A percentile compares a stretch with the other conserved stretches of the same genome.
Evolutionary conservation across 2,888 invertebrate species (phyloP).

Genomic region (Thelaira solivaga): DNA sequence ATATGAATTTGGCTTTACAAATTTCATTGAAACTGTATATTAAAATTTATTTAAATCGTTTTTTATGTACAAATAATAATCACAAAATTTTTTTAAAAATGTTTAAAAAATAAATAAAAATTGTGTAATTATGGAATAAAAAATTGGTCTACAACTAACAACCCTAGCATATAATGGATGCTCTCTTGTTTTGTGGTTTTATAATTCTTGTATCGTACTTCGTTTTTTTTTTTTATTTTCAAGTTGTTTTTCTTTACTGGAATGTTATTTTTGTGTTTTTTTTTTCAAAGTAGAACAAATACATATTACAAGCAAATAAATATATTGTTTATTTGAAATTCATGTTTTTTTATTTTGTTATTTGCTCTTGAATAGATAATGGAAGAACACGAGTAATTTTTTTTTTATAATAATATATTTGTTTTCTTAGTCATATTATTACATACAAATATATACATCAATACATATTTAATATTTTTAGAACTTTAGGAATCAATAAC

Average conservation of each 20-base stretch:
- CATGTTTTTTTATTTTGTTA: neutral
- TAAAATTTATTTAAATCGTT: too few relatives aligned
- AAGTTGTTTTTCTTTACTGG: neutral
- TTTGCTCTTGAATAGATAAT: neutral
- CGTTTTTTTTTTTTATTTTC: neutral
- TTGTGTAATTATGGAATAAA: too few relatives aligned
- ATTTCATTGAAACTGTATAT: too few relatives aligned
- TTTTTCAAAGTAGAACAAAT: constrained; percentile 12
- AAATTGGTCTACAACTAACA: too few relatives aligned
- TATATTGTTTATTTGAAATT: constrained; percentile 1
- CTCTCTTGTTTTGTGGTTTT: constrained; percentile 23
- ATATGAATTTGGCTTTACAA: too few relatives aligned
- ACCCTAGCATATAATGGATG: constrained; percentile 1
- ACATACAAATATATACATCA: too few relatives aligned
- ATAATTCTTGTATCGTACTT: constrained; percentile 19
- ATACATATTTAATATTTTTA: neutral
- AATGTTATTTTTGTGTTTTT: neutral
- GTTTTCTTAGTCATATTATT: neutral
- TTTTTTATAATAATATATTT: neutral
- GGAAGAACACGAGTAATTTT: neutral
- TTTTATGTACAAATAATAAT: too few relatives aligned
- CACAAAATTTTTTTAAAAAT: too few relatives aligned
- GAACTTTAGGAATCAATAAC: constrained; percentile 23
- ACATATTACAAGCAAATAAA: neutral
- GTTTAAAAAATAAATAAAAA: too few relatives aligned